Evolutionary conservation across 1,140 invertebrate genomes (phyloP).

Genomic region (Drosophila insularis): DNA sequence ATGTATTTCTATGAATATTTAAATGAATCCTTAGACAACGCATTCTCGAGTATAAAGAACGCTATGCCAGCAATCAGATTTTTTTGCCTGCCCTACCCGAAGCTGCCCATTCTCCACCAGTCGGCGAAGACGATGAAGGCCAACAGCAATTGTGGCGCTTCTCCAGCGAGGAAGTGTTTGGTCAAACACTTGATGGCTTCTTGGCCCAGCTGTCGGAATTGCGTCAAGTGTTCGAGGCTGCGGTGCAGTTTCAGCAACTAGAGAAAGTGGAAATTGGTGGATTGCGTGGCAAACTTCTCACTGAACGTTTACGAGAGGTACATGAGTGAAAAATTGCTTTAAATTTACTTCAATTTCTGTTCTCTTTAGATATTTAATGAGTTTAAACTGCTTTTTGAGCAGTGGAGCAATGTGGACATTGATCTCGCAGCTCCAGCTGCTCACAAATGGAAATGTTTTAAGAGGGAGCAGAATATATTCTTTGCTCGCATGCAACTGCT

Average conservation of each 20-base stretch:
- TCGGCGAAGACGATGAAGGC: slow-evolving; percentile 42
- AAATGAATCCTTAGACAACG: slow-evolving; percentile 36
- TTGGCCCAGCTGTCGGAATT: slow-evolving; percentile 83
- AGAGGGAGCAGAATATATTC: slow-evolving; percentile 85
- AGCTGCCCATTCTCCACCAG: slow-evolving; percentile 31
- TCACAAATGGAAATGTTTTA: slow-evolving; percentile 84
- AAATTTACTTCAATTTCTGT: not conserved
- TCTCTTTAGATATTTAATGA: slow-evolving; percentile 82
- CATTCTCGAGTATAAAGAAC: slow-evolving; percentile 66
- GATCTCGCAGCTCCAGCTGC: slow-evolving; percentile 57
- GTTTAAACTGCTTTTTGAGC: slow-evolving; percentile 87
- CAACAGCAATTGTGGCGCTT: slow-evolving; percentile 86
- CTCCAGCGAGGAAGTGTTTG: slow-evolving; percentile 87
- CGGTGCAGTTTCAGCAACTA: slow-evolving; percentile 90
- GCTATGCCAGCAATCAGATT: slow-evolving; percentile 83
- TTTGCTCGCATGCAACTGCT: slow-evolving; percentile 84
- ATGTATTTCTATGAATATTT: not conserved
- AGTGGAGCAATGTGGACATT: slow-evolving; percentile 86
- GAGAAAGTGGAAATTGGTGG: slow-evolving; percentile 92
- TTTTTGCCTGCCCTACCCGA: slow-evolving; percentile 62
- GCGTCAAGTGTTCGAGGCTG: slow-evolving; percentile 87
- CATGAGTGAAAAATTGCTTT: slow-evolving; percentile 32
- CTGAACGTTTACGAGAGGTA: slow-evolving; percentile 83
- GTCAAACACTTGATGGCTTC: slow-evolving; percentile 86
- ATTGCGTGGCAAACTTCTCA: slow-evolving; percentile 86